A percentile compares a stretch with the other conserved stretches of the same genome.
These are phyloP conservation scores for Astyanax mexicanus DNA, from an alignment of 2,797 vertebrate species.

Conservation along the genomic window DNA sequence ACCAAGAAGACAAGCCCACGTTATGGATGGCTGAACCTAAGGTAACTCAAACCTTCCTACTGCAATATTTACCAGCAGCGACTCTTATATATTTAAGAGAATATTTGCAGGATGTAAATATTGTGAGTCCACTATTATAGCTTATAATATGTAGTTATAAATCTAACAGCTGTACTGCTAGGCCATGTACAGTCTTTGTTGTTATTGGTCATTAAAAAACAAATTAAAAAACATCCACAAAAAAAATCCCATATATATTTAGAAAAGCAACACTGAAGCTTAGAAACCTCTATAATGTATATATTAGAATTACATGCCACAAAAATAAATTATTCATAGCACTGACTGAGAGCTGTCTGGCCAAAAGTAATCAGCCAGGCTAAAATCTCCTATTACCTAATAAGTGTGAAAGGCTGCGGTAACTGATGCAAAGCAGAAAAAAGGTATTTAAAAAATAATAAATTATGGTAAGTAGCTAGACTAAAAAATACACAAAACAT, in stretches of 20 bases:
- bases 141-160: no score
- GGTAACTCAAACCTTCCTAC: conserved; percentile 29
- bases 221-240: no score
- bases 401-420: conserved; percentile 44
- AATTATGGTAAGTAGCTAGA: no score
- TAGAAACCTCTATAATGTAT: not conserved
- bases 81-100: not conserved
- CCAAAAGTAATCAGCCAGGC: conserved; percentile 71
- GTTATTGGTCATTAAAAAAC: no score
- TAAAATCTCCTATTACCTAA: conserved; percentile 73
- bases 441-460: no score
- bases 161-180: no score
- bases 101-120: not conserved
- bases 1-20: conserved; percentile 8
- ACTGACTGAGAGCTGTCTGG: conserved; percentile 75
- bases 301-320: not conserved
- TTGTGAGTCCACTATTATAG: no score
- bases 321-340: conserved; percentile 79
- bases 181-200: no score
- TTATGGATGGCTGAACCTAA: conserved; percentile 30
- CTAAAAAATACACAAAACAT: no score
- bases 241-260: no score
- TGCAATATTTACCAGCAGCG: conserved; percentile 34
- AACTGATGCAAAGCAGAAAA: no score
- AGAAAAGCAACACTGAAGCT: no score